These are phyloP conservation scores for Prenolepis imparis DNA, from an alignment of 2,888 invertebrate species.

Conservation along the genomic window DNA sequence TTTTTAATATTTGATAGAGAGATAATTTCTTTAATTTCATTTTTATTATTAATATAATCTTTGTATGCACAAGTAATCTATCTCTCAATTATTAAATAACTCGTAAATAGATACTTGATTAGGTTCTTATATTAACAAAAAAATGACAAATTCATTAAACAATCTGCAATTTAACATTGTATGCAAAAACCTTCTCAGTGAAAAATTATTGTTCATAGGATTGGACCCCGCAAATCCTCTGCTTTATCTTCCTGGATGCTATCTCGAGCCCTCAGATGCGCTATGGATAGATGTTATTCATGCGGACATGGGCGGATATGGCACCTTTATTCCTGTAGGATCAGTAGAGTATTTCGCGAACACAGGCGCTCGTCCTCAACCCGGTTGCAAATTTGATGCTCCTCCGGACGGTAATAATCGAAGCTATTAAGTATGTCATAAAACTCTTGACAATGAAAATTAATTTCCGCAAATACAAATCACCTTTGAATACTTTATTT, in stretches of 20 bases:
- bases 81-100: too few species aligned
- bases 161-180: neutral
- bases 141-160: neutral
- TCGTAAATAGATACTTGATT: too few species aligned
- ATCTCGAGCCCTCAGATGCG: conserved; percentile 73
- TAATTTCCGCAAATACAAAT: too few species aligned
- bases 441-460: neutral
- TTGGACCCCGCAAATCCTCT: conserved; percentile 80
- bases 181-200: neutral
- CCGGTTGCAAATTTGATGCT: conserved; percentile 70
- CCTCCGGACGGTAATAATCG: conserved; percentile 1
- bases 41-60: too few species aligned
- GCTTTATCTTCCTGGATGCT: conserved; percentile 74
- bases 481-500: too few species aligned
- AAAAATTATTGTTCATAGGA: conserved; percentile 62
- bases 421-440: neutral
- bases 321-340: conserved; percentile 14
- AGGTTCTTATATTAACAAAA: too few species aligned
- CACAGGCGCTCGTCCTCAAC: conserved; percentile 73
- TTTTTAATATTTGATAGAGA: too few species aligned
- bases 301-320: conserved; percentile 70
- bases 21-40: too few species aligned
- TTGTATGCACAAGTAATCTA: too few species aligned
- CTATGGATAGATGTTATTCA: conserved; percentile 77
- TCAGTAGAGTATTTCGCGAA: conserved; percentile 79